Conservation (phyloP, 2,797 vertebrate species). For the Petrocephalus sullivani region DNA sequence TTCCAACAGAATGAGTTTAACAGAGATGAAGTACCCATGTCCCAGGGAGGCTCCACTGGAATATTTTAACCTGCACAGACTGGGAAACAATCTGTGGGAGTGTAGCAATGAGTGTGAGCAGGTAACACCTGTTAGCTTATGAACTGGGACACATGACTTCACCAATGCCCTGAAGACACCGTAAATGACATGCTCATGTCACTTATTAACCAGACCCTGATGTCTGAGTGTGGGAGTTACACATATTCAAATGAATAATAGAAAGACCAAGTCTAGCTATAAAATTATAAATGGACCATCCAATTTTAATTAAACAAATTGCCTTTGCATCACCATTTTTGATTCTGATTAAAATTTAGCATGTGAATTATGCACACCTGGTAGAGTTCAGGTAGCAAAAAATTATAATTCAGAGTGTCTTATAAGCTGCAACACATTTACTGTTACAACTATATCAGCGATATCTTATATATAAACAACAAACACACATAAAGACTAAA, state of each 20-base stretch:
- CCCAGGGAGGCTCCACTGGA: not conserved
- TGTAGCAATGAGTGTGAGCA: not conserved
- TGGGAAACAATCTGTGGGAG: not conserved
- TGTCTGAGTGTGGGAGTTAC: not conserved
- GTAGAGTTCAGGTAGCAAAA: not conserved
- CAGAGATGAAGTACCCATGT: not conserved
- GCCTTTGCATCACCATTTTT: not conserved
- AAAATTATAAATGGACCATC: not conserved
- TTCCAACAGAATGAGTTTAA: not conserved
- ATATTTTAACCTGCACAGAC: not conserved
- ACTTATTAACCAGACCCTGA: not conserved
- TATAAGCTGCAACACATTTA: not conserved
- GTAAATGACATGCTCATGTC: not conserved
- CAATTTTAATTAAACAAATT: not conserved
- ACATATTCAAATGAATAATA: not conserved
- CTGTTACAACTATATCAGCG: not conserved
- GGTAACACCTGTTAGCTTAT: not conserved
- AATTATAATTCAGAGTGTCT: not conserved
- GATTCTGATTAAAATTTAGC: not conserved
- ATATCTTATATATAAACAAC: not conserved
- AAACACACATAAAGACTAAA: too few relatives aligned
- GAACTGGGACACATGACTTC: not conserved
- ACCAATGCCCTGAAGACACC: not conserved
- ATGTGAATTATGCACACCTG: not conserved
- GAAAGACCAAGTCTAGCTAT: not conserved